Evolutionary conservation across 2,888 invertebrate genomes (phyloP), one percentile per base, ranked within the genome.

Genomic region (Oscheius sp.): DNA sequence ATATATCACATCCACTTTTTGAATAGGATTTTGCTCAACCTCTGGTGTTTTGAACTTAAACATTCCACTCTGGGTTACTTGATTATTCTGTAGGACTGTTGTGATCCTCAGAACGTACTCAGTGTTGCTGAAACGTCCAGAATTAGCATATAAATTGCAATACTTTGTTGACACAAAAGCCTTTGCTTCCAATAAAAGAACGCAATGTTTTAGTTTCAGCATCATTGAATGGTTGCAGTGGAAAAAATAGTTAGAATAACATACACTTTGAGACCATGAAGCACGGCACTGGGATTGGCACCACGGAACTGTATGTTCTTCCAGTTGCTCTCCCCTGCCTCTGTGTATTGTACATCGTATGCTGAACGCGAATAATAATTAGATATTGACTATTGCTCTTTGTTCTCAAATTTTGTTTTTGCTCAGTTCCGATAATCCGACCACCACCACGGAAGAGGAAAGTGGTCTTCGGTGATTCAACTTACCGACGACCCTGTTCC

Each of bases 1-100:
- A 76, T 86, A 88, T 72, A 88, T 86, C 32, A 88, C 88, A 74
- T 88, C 88, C 33, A 88, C 84, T 76, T 88, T 87, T 65, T 80
- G 77, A 58, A 88, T 85, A 48, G 88, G 87, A 60, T 88, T 87
- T 35, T 76, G 71, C 10, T 79, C 76, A 11, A 87, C 80, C 75
- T 74, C 75, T 29, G 80, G 82, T 13, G 82, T 84, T 70, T 76
- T 74, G 79, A 85, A 84, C 11, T 81, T 77, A 71, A 88, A 88
- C 59, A 84, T 83, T 32, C 85, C 85, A 53, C 87, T 88, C 66
- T 88, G 86, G 0, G 85, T 85, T 65, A 81, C 78, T 0, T 84
- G 75, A 29, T 84, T 82, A 73, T 83, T 84, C 58, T 63, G 71
- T 33, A 88, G 75, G 2, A 74, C 65, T 7, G 88, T 88, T 55